Evolutionary conservation across 2,797 vertebrate genomes (phyloP).

Genomic region (Lacerta bilineata): DNA sequence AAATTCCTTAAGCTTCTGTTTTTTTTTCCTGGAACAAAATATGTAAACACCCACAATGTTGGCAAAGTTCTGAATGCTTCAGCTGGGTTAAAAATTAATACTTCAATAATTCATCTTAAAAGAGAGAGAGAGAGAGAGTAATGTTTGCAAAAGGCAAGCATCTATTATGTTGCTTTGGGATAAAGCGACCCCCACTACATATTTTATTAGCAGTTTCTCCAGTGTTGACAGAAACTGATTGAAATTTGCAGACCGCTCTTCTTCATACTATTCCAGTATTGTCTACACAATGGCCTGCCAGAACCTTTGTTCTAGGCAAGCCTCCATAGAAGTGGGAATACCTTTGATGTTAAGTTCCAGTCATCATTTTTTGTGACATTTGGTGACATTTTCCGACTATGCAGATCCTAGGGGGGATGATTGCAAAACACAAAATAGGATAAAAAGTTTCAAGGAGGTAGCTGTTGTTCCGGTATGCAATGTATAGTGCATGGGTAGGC

Average conservation of each 20-base stretch:
- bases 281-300: background rate
- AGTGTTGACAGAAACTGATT: background rate
- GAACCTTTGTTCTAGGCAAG: background rate
- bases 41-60: slow-evolving; percentile 28
- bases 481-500: background rate
- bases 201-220: slow-evolving; percentile 2
- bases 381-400: background rate
- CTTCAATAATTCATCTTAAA: background rate
- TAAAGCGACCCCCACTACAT: background rate
- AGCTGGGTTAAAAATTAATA: slow-evolving; percentile 7
- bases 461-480: background rate
- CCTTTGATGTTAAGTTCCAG: background rate
- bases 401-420: background rate
- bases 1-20: background rate
- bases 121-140: background rate
- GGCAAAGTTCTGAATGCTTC: slow-evolving; percentile 38
- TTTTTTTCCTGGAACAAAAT: background rate
- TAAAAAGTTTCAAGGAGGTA: background rate
- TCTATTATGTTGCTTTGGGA: slow-evolving; percentile 18
- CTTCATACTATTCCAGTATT: background rate
- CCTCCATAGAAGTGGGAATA: background rate
- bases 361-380: background rate
- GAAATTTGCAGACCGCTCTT: background rate
- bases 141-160: slow-evolving; percentile 34
- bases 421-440: background rate